A percentile compares a stretch with the other conserved stretches of the same genome.
These are phyloP conservation scores for Sesamia inferens DNA, from an alignment of 2,888 invertebrate genomes.

Conservation along the genomic window DNA sequence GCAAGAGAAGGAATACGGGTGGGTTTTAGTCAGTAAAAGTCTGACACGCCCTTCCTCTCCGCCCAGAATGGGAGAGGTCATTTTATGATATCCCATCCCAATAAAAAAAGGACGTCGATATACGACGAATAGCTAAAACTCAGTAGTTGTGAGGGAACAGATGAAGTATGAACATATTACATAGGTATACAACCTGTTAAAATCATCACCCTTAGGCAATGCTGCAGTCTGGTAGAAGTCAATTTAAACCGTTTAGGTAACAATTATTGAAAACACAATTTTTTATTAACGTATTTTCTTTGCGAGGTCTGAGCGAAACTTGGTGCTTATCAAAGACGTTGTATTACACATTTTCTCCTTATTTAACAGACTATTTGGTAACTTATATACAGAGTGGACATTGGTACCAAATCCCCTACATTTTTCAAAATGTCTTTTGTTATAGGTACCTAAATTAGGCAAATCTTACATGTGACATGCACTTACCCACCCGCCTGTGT, in stretches of 20 bases:
- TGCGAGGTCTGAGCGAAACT: neutral
- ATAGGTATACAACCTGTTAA: neutral
- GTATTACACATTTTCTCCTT: no score
- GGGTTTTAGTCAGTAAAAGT: no score
- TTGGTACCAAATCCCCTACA: neutral
- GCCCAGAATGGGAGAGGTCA: no score
- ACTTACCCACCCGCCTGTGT: neutral
- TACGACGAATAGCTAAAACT: neutral
- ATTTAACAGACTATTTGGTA: no score
- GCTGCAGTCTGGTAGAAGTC: neutral
- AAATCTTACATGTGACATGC: conserved; percentile 59
- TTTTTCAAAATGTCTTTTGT: neutral
- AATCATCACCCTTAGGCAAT: neutral
- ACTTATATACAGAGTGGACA: neutral
- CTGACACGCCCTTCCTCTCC: no score
- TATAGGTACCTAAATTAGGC: neutral
- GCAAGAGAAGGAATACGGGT: no score
- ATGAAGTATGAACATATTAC: neutral
- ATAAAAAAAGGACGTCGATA: neutral
- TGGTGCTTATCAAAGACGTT: no score
- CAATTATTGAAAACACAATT: neutral
- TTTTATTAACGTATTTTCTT: neutral
- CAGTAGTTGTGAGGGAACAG: neutral
- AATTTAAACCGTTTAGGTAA: neutral
- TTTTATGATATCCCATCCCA: no score